Evolutionary conservation across 2,888 invertebrate genomes (phyloP), one percentile per base, ranked within the genome.

Genomic region (Suillia variegata): DNA sequence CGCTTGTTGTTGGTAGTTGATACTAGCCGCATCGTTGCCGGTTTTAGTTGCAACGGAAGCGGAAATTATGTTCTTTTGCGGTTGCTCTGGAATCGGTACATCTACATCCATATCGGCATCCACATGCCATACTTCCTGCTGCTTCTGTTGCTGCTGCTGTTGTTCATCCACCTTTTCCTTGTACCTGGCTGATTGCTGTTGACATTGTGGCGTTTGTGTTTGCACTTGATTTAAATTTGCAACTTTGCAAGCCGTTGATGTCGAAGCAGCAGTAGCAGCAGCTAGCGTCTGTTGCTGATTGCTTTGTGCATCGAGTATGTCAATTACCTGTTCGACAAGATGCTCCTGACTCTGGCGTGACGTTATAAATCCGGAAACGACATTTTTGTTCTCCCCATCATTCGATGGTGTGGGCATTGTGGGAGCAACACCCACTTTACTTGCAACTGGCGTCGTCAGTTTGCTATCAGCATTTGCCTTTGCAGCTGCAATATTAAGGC

Each of bases 251-350:
- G 54, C 26, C 26, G 18, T 42, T 45, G 18, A 4, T 33, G 5
- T 18, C 17, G 48, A 52, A 22, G 54, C 18, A n/a, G n/a, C n/a
- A n/a, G n/a, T 47, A 31, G 55, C 24, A 31, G 55, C 24, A n/a
- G 50, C 45, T 42, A 17, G 26, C 42, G 10, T 15, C n/a, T 2
- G 45, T 20, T 48, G 50, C 58, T 59, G 58, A 58, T 58, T 58
- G 54, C 22, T 18, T 26, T 42, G 15, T 47, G 47, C 33, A 45
- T 58, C 56, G 38, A 67, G 60, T 48, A 60, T 60, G 55, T 69
- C 65, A 63, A 64, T 65, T 62, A 65, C 66, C 60, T 64, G 65
- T 48, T 62, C 62, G 52, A 66, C 60, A 60, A 62, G 62, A 50
- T 64, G 59, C 54, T 66, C 63, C 62, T 68, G 65, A 57, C 61